Percentiles rank a stretch among this genome's conserved stretches.
Conservation (phyloP, 2,888 invertebrate genomes). For the Spicauda simplicius region DNA sequence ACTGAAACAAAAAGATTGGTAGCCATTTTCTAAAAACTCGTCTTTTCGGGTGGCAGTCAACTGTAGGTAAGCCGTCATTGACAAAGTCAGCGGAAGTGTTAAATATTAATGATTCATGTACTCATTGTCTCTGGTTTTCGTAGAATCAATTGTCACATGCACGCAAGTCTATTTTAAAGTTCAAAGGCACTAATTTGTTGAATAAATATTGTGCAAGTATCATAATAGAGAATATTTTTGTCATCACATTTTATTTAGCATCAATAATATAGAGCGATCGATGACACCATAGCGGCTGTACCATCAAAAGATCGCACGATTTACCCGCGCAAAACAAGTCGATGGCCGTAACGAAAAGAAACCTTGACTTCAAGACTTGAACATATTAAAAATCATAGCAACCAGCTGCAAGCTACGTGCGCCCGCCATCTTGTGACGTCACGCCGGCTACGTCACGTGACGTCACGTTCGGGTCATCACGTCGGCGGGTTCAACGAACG, state of each 20-base stretch:
- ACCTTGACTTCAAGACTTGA: constrained; percentile 44
- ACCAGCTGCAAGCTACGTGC: constrained; percentile 51
- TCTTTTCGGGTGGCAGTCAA: no score
- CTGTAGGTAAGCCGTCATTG: no score
- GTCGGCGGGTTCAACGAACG: constrained; percentile 74
- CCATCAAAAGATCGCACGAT: constrained; percentile 21
- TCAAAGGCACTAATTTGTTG: no score
- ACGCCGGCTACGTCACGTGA: constrained; percentile 63
- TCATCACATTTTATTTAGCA: constrained; percentile 9
- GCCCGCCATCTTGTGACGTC: constrained; percentile 63
- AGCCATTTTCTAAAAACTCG: no score
- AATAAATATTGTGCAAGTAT: not conserved
- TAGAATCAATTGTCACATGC: no score
- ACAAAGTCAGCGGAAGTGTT: no score
- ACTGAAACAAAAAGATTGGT: no score
- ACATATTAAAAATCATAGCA: constrained; percentile 48
- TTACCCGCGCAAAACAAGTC: constrained; percentile 42
- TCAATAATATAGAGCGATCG: constrained; percentile 24
- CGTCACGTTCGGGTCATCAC: constrained; percentile 58
- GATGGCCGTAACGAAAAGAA: constrained; percentile 46
- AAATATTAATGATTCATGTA: no score
- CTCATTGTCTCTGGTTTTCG: no score
- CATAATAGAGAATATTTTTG: not conserved
- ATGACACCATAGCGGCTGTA: constrained; percentile 10
- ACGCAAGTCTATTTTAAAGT: no score